Percentiles rank a stretch among this genome's conserved stretches.
phyloP scores from a whole-genome alignment of 92 coral and sea anemone genomes.

The Metridium senile region DNA sequence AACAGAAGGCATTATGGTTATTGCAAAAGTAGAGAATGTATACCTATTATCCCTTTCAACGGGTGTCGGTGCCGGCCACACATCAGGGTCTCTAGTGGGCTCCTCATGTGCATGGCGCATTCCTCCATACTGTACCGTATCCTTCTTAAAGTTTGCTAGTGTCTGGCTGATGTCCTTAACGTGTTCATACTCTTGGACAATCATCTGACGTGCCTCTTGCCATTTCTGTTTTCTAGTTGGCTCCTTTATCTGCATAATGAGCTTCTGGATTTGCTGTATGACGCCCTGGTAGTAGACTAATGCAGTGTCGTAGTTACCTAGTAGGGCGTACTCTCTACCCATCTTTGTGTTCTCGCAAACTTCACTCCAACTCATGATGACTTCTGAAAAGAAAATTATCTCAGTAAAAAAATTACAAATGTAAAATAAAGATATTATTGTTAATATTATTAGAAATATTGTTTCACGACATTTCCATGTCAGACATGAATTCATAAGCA shows the following conservation, averaged over 20 bases:
- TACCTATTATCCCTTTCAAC: constrained; percentile 97
- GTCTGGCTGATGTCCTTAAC: constrained; percentile 98
- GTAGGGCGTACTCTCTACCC: constrained; percentile 96
- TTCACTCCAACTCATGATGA: constrained; percentile 70
- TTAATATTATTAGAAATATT: too few species aligned
- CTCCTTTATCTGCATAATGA: constrained; percentile 67
- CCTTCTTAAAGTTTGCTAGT: constrained; percentile 95
- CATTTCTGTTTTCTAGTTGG: constrained; percentile 92
- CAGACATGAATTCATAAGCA: too few species aligned
- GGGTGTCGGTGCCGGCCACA: constrained; percentile 99
- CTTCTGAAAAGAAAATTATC: not conserved
- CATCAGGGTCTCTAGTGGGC: constrained; percentile 98
- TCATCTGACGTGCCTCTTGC: constrained; percentile 98
- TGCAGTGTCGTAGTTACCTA: constrained; percentile 97
- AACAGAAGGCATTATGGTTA: too few species aligned
- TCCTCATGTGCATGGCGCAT: constrained; percentile 75
- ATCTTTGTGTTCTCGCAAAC: constrained; percentile 95
- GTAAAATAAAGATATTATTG: too few species aligned
- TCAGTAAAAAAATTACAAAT: not conserved
- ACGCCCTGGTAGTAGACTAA: constrained; percentile 97
- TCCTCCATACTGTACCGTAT: constrained; percentile 92
- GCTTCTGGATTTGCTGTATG: constrained; percentile 91
- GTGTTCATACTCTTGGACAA: constrained; percentile 93
- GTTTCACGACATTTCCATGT: too few species aligned
- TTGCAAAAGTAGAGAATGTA: not conserved